Conservation (phyloP, 2,113 vertebrate species). For the Hassar affinis region DNA sequence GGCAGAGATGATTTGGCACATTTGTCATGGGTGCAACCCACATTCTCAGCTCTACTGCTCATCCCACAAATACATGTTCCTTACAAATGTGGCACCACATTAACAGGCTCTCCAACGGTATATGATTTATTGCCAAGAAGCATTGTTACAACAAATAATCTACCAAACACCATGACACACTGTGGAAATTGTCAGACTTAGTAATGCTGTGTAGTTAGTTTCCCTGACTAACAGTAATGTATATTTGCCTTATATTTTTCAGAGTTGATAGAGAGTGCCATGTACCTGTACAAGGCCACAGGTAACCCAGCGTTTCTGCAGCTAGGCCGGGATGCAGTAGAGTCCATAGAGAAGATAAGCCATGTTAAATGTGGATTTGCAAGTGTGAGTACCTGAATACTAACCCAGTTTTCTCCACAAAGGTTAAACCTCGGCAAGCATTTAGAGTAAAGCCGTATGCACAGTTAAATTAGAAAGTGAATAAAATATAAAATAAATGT, state of each 20-base stretch:
- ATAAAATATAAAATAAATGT: too few species aligned
- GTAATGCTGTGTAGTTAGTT: not conserved
- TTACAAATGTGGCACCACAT: too few species aligned
- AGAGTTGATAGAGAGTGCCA: constrained; percentile 97
- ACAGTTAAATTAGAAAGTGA: not conserved
- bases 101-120: too few species aligned
- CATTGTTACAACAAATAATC: too few species aligned
- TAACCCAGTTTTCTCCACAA: not conserved
- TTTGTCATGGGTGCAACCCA: too few species aligned
- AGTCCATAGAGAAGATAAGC: constrained; percentile 93
- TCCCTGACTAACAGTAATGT: not conserved
- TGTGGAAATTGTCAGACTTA: not conserved
- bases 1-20: too few species aligned
- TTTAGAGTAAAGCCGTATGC: not conserved
- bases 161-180: not conserved
- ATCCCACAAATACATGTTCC: too few species aligned
- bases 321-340: constrained; percentile 88
- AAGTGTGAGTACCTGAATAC: constrained; percentile 77
- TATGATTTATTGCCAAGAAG: too few species aligned
- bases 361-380: constrained; percentile 93
- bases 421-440: not conserved
- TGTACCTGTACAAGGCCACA: constrained; percentile 95
- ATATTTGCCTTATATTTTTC: constrained; percentile 34
- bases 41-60: too few species aligned
- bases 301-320: constrained; percentile 89